Evolutionary conservation across 2,888 invertebrate genomes (phyloP).

Genomic region (Linyphia triangularis): DNA sequence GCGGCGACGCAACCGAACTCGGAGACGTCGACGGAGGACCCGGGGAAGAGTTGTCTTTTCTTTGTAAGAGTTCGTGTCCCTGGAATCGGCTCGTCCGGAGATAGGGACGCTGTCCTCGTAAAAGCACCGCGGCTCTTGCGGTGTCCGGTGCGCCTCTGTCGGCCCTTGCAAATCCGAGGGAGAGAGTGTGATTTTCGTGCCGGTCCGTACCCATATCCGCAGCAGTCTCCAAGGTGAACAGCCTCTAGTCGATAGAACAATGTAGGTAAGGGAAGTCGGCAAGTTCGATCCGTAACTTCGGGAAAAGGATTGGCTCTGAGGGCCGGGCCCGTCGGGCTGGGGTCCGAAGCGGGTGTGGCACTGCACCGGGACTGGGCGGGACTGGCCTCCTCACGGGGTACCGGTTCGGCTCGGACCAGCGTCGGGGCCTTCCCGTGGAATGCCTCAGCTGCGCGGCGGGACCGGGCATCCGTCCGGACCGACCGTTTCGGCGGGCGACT

Average conservation of each 20-base stretch:
- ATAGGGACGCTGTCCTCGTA: constrained; percentile 79
- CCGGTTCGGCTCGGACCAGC: constrained; percentile 77
- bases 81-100: constrained; percentile 81
- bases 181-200: too few species aligned
- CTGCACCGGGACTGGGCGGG: too few species aligned
- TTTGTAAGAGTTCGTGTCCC: constrained; percentile 80
- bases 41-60: constrained; percentile 81
- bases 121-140: too few species aligned
- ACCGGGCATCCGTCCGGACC: too few species aligned
- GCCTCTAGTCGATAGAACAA: constrained; percentile 86
- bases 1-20: constrained; percentile 80
- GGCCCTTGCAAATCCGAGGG: too few species aligned
- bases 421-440: constrained; percentile 78
- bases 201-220: too few species aligned
- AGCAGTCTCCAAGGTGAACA: constrained; percentile 87
- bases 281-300: constrained; percentile 84
- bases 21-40: constrained; percentile 79
- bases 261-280: constrained; percentile 86
- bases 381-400: too few species aligned
- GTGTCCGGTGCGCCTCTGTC: too few species aligned
- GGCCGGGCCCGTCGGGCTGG: constrained; percentile 84
- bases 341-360: too few species aligned
- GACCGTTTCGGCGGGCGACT: too few species aligned
- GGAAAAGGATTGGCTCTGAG: constrained; percentile 88
- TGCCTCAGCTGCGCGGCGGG: constrained; percentile 78